Evolutionary conservation across 2,888 invertebrate genomes (phyloP).

Genomic region (Colostygia pectinataria): DNA sequence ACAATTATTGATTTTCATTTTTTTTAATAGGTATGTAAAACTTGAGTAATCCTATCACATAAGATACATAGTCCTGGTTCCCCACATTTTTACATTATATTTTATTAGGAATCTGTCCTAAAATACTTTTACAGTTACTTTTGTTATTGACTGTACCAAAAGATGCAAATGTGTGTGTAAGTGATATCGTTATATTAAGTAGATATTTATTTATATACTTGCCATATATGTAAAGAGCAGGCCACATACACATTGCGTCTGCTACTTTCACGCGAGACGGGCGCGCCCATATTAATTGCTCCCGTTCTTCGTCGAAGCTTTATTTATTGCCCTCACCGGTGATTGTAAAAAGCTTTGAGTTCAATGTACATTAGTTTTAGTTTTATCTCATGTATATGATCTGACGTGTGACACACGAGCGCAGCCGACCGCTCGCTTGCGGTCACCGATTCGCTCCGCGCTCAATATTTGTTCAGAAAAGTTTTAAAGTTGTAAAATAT

Average conservation of each 20-base stretch:
- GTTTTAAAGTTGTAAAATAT: conserved; percentile 54
- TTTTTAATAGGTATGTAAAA: too few species aligned
- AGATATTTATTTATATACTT: conserved; percentile 30
- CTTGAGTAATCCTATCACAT: too few species aligned
- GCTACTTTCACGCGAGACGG: conserved; percentile 78
- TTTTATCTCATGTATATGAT: conserved; percentile 75
- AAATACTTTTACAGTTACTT: too few species aligned
- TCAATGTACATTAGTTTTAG: conserved; percentile 77
- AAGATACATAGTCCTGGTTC: too few species aligned
- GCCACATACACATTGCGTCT: conserved; percentile 60
- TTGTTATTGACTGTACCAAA: background rate
- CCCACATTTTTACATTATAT: too few species aligned
- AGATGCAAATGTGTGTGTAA: conserved; percentile 24
- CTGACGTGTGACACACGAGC: conserved; percentile 73
- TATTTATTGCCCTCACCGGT: conserved; percentile 78
- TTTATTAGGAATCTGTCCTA: too few species aligned
- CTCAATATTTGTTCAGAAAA: conserved; percentile 37
- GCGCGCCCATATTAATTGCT: conserved; percentile 82
- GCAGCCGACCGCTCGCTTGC: conserved; percentile 39
- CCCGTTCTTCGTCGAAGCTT: conserved; percentile 80
- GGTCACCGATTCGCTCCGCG: conserved; percentile 34
- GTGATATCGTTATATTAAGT: conserved; percentile 24
- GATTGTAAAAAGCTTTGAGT: conserved; percentile 80
- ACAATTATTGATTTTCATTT: too few species aligned
- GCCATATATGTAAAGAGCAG: conserved; percentile 47